A percentile compares a stretch with the other conserved stretches of the same genome.
These are phyloP conservation scores for Agrotis clavis DNA, from an alignment of 2,888 invertebrate genomes.

Conservation along the genomic window DNA sequence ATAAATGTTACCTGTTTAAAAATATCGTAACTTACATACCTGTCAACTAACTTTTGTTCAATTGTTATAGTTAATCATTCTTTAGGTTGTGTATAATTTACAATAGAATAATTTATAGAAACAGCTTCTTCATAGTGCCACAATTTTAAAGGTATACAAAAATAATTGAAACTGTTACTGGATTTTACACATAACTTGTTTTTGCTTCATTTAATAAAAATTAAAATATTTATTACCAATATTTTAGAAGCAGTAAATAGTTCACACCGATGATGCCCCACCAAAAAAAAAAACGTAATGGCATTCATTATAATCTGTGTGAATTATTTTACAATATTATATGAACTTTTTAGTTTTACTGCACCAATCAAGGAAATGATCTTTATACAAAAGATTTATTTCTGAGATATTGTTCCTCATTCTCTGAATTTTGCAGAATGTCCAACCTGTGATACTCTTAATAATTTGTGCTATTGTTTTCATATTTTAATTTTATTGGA, in stretches of 20 bases:
- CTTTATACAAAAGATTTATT: constrained; percentile 43
- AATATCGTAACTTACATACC: constrained; percentile 39
- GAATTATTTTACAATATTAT: constrained; percentile 51
- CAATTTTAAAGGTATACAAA: constrained; percentile 29
- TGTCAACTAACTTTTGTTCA: constrained; percentile 27
- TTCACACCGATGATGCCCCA: constrained; percentile 52
- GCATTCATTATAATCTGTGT: constrained; percentile 42
- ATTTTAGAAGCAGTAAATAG: constrained; percentile 53
- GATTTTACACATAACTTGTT: constrained; percentile 55
- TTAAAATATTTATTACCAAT: constrained; percentile 44
- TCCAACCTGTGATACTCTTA: constrained; percentile 63
- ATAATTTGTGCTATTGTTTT: constrained; percentile 61
- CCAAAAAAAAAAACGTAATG: not conserved
- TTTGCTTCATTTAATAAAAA: constrained; percentile 62
- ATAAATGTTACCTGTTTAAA: constrained; percentile 42
- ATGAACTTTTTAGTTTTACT: constrained; percentile 55
- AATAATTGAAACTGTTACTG: constrained; percentile 23
- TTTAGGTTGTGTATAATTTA: constrained; percentile 30
- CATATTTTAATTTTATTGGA: constrained; percentile 65
- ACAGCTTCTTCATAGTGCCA: constrained; percentile 9
- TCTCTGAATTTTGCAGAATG: constrained; percentile 58
- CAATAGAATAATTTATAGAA: constrained; percentile 20
- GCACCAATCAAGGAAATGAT: constrained; percentile 59
- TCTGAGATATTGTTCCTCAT: constrained; percentile 47
- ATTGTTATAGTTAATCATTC: constrained; percentile 37